Evolutionary conservation across 2,797 vertebrate species (phyloP), one percentile per base, ranked within the genome.

Genomic region (Kryptolebias ocellatus): DNA sequence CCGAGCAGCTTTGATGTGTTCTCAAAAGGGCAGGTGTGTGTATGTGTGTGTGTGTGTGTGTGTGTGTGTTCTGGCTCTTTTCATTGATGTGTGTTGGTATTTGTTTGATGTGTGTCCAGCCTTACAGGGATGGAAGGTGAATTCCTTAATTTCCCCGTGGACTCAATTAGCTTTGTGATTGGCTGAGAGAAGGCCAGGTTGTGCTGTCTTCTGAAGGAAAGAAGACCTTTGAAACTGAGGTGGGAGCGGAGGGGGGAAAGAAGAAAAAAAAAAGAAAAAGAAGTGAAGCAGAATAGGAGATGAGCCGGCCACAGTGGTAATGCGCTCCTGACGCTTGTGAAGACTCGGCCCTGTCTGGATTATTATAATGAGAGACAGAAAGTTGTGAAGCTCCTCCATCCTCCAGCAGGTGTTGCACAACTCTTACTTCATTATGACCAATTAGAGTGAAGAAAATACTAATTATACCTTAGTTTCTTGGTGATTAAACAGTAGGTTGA

Each of bases 91-190:
- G 90, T 88, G 87, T 85, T 79, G 83, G 88, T 88, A 89, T 91
- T 91, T 90, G 90, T 93, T 91, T 93, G 90, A 92, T 91, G 90
- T 93, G 90, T 91, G 92, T 93, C 92, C 92, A 93, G 90, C 88
- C 91, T 87, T 89, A 86, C 76, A 65, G 81, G 90, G 88, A 88
- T 88, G 86, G 84, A 90, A 92, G 92, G 92, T 93, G 92, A 93
- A 91, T 91, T 85, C 84, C 82, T 79, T 92, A 91, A 93, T 93
- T 92, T 93, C 92, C 92, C 92, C 53, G 54, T 70, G 88, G 92
- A 93, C 83, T 92, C 90, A 93, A 93, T 93, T 93, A 93, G 88
- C 90, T 90, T 86, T 91, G 89, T 89, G 92, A 93, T 93, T 93
- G 92, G 90, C 87, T 89, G 90, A 90, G 90, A 85, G 84, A 83